Percentiles rank a stretch among this genome's conserved stretches.
These are phyloP conservation scores for Crossocerus cetratus DNA, from an alignment of 2,888 invertebrate species.

Conservation along the genomic window DNA sequence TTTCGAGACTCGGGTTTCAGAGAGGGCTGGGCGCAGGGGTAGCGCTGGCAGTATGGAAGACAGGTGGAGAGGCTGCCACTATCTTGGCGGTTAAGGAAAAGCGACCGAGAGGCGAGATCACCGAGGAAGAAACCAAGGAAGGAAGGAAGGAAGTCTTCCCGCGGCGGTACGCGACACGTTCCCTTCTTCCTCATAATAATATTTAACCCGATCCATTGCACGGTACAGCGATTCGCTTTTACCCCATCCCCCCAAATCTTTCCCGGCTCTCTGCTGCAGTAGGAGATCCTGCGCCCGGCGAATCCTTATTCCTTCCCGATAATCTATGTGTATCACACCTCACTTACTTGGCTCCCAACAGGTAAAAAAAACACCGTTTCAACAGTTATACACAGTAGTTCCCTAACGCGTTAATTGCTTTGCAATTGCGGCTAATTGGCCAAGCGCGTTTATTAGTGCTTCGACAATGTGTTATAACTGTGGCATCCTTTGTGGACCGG, in stretches of 20 bases:
- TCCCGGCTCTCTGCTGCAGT: constrained; percentile 59
- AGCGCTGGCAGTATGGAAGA: constrained; percentile 18
- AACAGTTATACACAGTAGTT: no score
- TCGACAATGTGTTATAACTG: neutral
- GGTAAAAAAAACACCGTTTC: no score
- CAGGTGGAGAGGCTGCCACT: neutral
- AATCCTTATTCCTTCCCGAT: constrained; percentile 30
- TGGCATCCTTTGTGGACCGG: neutral
- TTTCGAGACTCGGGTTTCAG: constrained; percentile 65
- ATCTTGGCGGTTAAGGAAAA: constrained; percentile 6
- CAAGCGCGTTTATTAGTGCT: neutral
- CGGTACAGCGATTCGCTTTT: constrained; percentile 75
- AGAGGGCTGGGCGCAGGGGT: constrained; percentile 48
- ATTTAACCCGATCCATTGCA: constrained; percentile 76
- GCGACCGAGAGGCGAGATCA: constrained; percentile 25
- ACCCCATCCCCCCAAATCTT: constrained; percentile 69
- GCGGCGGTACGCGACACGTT: constrained; percentile 66
- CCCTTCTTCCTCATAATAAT: constrained; percentile 75
- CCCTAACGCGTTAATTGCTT: no score
- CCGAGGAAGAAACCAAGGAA: neutral
- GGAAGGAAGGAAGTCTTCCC: constrained; percentile 6
- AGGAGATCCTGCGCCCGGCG: constrained; percentile 39
- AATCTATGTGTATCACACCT: no score
- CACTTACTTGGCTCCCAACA: no score
- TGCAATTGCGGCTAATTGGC: neutral